These are phyloP conservation scores for Zhuqinia jingwanae DNA, from an alignment of 2,888 invertebrate genomes.

Conservation along the genomic window DNA sequence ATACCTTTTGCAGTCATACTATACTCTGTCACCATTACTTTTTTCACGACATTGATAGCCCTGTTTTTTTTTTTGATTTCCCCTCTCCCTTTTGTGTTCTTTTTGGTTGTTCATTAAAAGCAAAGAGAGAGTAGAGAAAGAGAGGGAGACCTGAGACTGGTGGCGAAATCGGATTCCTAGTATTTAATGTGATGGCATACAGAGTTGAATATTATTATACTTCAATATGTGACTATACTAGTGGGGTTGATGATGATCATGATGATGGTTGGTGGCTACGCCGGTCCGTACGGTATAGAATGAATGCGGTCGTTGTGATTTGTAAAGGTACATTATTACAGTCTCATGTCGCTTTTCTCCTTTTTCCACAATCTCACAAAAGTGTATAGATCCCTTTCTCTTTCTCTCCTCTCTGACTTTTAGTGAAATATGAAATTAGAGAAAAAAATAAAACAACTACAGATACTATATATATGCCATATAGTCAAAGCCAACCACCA, in stretches of 20 bases:
- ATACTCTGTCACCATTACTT: background rate
- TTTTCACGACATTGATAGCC: slow-evolving; percentile 53
- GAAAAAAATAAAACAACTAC: slow-evolving; percentile 25
- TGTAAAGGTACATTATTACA: slow-evolving; percentile 30
- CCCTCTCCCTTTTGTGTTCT: slow-evolving; percentile 16
- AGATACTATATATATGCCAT: too few relatives aligned
- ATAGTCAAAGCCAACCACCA: too few relatives aligned
- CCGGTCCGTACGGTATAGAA: slow-evolving; percentile 32
- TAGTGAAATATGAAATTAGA: slow-evolving; percentile 54
- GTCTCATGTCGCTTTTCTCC: slow-evolving; percentile 15
- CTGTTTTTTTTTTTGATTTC: slow-evolving; percentile 50
- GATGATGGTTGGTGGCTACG: background rate
- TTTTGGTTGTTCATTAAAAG: slow-evolving; percentile 30
- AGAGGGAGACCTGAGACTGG: too few relatives aligned
- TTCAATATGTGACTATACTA: too few relatives aligned
- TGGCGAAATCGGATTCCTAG: slow-evolving; percentile 49
- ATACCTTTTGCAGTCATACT: too few relatives aligned
- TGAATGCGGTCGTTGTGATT: slow-evolving; percentile 36
- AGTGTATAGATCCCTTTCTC: background rate
- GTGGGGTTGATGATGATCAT: background rate
- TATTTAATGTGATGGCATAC: slow-evolving; percentile 25
- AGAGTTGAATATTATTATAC: too few relatives aligned
- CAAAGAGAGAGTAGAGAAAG: too few relatives aligned
- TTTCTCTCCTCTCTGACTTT: background rate
- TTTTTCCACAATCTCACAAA: background rate